Evolutionary conservation across 2,888 invertebrate species (phyloP).

Genomic region (Nowickia ferox): DNA sequence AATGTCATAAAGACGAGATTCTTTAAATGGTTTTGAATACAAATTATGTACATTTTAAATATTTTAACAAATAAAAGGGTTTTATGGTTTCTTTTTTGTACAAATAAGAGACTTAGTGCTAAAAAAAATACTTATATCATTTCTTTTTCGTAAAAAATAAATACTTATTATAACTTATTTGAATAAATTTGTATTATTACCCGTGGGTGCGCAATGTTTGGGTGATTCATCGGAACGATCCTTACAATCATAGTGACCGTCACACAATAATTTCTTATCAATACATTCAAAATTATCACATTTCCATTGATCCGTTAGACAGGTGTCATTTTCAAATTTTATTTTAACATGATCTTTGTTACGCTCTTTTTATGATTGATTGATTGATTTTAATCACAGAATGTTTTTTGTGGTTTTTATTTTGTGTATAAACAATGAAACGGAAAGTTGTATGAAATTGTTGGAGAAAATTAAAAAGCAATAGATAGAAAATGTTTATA

Average conservation of each 20-base stretch:
- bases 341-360: slow-evolving; percentile 69
- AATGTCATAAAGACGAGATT: neutral
- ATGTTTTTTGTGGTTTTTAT: slow-evolving; percentile 62
- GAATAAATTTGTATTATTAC: slow-evolving; percentile 75
- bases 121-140: slow-evolving; percentile 25
- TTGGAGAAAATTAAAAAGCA: slow-evolving; percentile 36
- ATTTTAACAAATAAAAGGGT: slow-evolving; percentile 36
- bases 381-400: slow-evolving; percentile 62
- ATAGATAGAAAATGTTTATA: slow-evolving; percentile 18
- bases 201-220: slow-evolving; percentile 77
- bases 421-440: slow-evolving; percentile 27
- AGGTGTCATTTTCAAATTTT: slow-evolving; percentile 73
- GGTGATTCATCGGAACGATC: slow-evolving; percentile 86
- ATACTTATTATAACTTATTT: slow-evolving; percentile 43
- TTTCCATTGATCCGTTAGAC: slow-evolving; percentile 84
- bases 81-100: slow-evolving; percentile 36
- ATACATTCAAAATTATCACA: slow-evolving; percentile 88
- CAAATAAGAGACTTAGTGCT: slow-evolving; percentile 28
- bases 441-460: slow-evolving; percentile 28
- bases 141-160: neutral
- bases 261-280: slow-evolving; percentile 85
- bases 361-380: slow-evolving; percentile 62
- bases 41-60: slow-evolving; percentile 30
- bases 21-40: slow-evolving; percentile 4
- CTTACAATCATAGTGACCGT: slow-evolving; percentile 85